Percentiles rank a stretch among this genome's conserved stretches.
phyloP scores from a whole-genome alignment of 2,113 vertebrate species.

The Astatotilapia flaviijosephi region DNA sequence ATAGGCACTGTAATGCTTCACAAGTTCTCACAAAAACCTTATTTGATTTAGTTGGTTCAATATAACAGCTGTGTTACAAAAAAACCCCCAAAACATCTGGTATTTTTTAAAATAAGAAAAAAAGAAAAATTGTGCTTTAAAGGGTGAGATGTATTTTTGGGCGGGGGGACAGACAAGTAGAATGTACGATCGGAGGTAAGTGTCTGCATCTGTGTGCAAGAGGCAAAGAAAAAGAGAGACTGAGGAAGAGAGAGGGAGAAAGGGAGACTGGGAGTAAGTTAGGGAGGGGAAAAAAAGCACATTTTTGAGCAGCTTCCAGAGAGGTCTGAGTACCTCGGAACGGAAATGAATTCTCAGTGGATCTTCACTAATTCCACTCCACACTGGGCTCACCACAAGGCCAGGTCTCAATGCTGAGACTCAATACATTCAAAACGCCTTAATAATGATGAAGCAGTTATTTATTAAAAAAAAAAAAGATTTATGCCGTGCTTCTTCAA shows the following conservation, averaged over 20 bases:
- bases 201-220: not conserved
- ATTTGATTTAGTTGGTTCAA: not conserved
- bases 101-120: not conserved
- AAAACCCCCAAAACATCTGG: rapidly evolving
- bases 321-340: conserved; percentile 40
- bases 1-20: not conserved
- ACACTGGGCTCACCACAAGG: not conserved
- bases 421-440: not conserved
- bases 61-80: not conserved
- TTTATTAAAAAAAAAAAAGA: not conserved
- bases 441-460: not conserved
- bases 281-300: not conserved
- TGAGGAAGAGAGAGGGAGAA: not conserved
- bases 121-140: not conserved
- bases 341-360: conserved; percentile 58
- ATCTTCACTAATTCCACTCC: conserved; percentile 18
- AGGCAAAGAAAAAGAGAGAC: not conserved
- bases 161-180: not conserved
- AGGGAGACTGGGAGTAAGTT: not conserved
- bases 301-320: conserved; percentile 48
- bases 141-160: not conserved
- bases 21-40: not conserved
- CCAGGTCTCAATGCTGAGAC: not conserved
- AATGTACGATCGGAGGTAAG: not conserved
- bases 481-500: not conserved